Base-by-base conservation (phyloP, 2,113 vertebrate genomes). In the Centropristis striata region DNA sequence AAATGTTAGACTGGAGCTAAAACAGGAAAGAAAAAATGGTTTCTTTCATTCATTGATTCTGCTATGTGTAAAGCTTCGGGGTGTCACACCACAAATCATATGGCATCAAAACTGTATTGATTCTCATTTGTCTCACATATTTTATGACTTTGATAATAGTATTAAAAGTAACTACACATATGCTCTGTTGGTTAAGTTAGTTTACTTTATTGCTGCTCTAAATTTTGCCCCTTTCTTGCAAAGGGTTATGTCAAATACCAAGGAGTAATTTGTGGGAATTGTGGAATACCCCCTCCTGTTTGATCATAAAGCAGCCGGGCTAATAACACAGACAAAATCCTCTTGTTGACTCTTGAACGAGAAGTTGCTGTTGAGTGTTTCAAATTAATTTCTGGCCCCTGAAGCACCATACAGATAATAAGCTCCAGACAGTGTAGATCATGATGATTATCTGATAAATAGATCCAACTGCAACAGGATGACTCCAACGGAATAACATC, bases 341-440 rank as follows among this genome's bases (percentile, higher is more conserved):
- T 72, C 15, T 28, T 72, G 37, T 70, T 74, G 20, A 59, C 9
- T 59, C 28, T 47, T 37, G 32, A 71, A 47, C 18, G 23, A 50
- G 36, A 44, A 0, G 2, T 12, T 37, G 14, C 39, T 21, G 21
- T 41, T 14, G 28, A 57, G 47, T 67, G 71, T 60, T 69, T 78
- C 25, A 72, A 75, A 81, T 65, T 0, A 60, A 49, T 18, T 76
- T 65, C 32, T 76, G 57, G 28, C 61, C 21, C 63, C 50, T 70
- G 11, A 54, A 46, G 15, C 2, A 3, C 18, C 14, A 6, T 14
- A 13, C 8, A 54, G 21, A 46, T 65, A 74, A 76, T 2, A 1
- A 67, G 55, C 16, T 71, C 21, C 68, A 66, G 51, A 55, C 21
- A 13, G 21, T 32, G 49, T 21, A 44, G 49, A 57, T 32, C 11